phyloP scores from a whole-genome alignment of 2,888 invertebrate species.

The Epistrophella euchroma region DNA sequence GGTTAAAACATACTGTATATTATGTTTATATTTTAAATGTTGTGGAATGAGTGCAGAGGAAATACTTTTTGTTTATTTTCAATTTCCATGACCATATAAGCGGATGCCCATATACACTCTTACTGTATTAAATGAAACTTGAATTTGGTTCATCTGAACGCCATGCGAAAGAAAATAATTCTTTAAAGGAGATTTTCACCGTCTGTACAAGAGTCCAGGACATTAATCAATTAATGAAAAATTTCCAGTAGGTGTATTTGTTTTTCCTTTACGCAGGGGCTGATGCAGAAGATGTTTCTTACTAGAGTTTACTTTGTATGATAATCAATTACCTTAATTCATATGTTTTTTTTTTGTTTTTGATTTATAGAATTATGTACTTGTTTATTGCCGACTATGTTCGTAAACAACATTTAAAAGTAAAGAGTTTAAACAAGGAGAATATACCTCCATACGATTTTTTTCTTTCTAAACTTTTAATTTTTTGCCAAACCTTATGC shows the following conservation, averaged over 20 bases:
- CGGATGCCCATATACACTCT: conserved; percentile 2
- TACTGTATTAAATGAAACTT: conserved; percentile 3
- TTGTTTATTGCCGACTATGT: neutral
- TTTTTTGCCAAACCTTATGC: no score
- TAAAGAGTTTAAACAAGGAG: no score
- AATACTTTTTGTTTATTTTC: conserved; percentile 33
- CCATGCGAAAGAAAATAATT: conserved; percentile 2
- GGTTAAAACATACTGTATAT: conserved; percentile 17
- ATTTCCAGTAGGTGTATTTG: no score
- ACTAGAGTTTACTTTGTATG: neutral
- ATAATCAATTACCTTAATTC: neutral
- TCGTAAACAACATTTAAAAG: no score
- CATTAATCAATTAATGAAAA: conserved; percentile 28
- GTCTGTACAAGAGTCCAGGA: conserved; percentile 14
- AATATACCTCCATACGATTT: no score
- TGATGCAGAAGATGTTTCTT: neutral
- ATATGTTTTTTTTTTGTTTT: neutral
- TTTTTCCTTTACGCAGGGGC: neutral
- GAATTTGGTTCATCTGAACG: conserved; percentile 2
- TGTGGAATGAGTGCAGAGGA: conserved; percentile 22
- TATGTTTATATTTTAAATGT: conserved; percentile 23
- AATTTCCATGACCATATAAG: conserved; percentile 34
- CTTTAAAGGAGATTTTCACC: conserved; percentile 18
- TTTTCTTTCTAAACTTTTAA: no score
- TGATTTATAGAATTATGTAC: neutral